Evolutionary conservation across 2,113 vertebrate genomes (phyloP).

Genomic region (Turnix velox): DNA sequence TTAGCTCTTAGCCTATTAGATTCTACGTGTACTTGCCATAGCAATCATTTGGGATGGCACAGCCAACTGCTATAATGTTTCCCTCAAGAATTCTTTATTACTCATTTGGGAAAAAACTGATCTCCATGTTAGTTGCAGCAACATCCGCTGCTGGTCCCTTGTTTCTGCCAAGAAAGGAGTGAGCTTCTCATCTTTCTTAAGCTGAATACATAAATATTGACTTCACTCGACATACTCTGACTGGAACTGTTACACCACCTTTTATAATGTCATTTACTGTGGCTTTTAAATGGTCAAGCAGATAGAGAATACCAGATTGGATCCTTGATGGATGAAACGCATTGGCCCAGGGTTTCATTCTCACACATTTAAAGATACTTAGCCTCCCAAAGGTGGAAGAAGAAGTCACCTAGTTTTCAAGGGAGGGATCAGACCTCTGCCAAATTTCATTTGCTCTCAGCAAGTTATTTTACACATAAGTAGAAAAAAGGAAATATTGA

Average conservation of each 20-base stretch:
- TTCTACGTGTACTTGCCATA: not conserved
- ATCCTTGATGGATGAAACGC: not conserved
- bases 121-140: not conserved
- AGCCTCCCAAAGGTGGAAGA: not conserved
- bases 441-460: not conserved
- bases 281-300: not conserved
- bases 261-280: not conserved
- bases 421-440: not conserved
- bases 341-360: not conserved
- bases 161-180: not conserved
- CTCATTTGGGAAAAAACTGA: not conserved
- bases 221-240: not conserved
- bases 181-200: not conserved
- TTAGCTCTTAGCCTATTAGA: not conserved
- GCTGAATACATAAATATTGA: not conserved
- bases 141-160: not conserved
- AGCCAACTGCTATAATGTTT: slow-evolving; percentile 21
- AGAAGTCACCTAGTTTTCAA: not conserved
- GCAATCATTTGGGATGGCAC: slow-evolving; percentile 24
- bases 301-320: not conserved
- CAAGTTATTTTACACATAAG: not conserved
- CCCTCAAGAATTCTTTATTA: slow-evolving; percentile 15
- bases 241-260: not conserved
- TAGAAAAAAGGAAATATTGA: not conserved
- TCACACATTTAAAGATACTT: not conserved